phyloP scores from a whole-genome alignment of 1,140 invertebrate species.

The Anoplolepis gracilipes region DNA sequence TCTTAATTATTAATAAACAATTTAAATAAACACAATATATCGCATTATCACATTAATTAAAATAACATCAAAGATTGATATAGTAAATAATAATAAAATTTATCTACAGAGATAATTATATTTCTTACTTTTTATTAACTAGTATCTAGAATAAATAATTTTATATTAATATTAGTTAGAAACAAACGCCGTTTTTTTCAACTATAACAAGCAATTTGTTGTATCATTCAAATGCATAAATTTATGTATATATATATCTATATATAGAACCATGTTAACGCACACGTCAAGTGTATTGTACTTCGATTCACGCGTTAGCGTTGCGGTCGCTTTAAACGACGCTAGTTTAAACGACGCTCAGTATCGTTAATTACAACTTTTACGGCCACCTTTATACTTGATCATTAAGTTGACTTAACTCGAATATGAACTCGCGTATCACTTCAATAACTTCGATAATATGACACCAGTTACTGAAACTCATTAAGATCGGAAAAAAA shows the following conservation, averaged over 20 bases:
- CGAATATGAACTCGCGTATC: background rate
- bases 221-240: background rate
- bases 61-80: background rate
- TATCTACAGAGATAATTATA: background rate
- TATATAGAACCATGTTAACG: constrained; percentile 16
- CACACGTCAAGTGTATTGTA: background rate
- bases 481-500: constrained; percentile 26
- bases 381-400: constrained; percentile 13
- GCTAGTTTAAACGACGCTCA: background rate
- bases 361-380: constrained; percentile 20
- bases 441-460: constrained; percentile 23
- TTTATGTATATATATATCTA: background rate
- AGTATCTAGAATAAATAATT: background rate
- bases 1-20: background rate
- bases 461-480: background rate
- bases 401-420: constrained; percentile 12
- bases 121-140: background rate
- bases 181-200: background rate
- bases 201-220: background rate
- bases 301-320: background rate
- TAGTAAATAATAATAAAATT: background rate
- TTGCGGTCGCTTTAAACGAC: too few relatives aligned
- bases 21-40: background rate
- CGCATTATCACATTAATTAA: background rate
- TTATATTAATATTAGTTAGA: background rate